Conservation (phyloP, 2,888 invertebrate genomes). For the Diaperis boleti region DNA sequence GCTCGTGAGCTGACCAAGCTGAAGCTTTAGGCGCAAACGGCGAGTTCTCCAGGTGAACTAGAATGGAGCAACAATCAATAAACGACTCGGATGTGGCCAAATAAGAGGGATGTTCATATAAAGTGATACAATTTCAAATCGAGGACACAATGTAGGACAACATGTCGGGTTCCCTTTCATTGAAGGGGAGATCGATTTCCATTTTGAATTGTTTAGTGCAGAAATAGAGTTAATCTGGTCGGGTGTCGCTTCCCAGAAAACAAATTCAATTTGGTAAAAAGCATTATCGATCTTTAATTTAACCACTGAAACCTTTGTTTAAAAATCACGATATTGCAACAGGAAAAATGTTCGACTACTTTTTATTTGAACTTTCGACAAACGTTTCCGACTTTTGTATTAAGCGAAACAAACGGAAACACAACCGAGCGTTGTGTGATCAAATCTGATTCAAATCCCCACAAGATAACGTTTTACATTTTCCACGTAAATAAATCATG, state of each 20-base stretch:
- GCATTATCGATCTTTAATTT: too few relatives aligned
- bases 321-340: too few relatives aligned
- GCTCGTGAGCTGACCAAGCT: background rate
- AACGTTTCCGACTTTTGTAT: too few relatives aligned
- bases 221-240: too few relatives aligned
- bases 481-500: background rate
- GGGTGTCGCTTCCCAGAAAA: too few relatives aligned
- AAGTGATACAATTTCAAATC: background rate
- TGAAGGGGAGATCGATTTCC: too few relatives aligned
- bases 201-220: too few relatives aligned
- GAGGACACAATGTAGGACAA: background rate
- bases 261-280: too few relatives aligned
- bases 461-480: background rate
- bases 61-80: constrained; percentile 44
- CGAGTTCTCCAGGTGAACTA: constrained; percentile 33
- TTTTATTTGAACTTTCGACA: too few relatives aligned
- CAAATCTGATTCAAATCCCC: background rate
- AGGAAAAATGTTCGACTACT: too few relatives aligned
- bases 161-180: too few relatives aligned
- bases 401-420: background rate
- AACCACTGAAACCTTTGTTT: too few relatives aligned
- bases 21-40: background rate
- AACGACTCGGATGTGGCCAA: constrained; percentile 45
- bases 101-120: constrained; percentile 42
- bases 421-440: background rate